A percentile compares a stretch with the other conserved stretches of the same genome.
Conservation (phyloP, 2,113 vertebrate species). For the Xiphophorus couchianus region DNA sequence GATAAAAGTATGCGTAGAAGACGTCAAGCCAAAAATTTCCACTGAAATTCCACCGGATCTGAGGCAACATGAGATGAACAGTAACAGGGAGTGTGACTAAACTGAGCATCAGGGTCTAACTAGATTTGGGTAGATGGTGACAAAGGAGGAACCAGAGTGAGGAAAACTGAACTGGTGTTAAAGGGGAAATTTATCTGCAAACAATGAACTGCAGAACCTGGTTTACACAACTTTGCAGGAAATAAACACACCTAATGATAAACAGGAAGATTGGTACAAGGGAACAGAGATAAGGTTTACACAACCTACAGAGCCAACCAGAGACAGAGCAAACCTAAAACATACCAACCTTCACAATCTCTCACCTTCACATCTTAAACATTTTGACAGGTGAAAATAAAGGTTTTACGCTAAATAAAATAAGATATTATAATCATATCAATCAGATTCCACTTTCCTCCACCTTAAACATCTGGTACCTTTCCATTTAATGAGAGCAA, state of each 20-base stretch:
- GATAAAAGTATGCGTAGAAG: not conserved
- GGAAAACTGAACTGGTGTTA: not conserved
- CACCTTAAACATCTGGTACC: not conserved
- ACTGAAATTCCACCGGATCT: not conserved
- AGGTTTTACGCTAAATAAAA: not conserved
- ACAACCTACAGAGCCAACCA: not conserved
- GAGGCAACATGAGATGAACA: not conserved
- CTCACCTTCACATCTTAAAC: not conserved
- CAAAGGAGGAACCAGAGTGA: not conserved
- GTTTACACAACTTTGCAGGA: not conserved
- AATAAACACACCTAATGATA: not conserved
- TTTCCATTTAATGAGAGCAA: not conserved
- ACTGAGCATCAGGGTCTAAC: not conserved
- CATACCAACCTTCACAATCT: not conserved
- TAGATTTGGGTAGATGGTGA: not conserved
- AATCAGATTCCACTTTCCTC: not conserved
- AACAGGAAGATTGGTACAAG: not conserved
- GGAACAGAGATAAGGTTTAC: not conserved
- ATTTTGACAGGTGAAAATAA: not conserved
- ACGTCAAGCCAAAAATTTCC: not conserved
- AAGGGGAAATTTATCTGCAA: not conserved
- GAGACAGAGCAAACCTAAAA: not conserved
- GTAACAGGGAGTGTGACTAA: not conserved
- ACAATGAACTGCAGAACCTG: not conserved
- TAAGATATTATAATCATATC: not conserved